Percentiles rank a stretch among this genome's conserved stretches.
Conservation (phyloP, 2,113 vertebrate species). For the Antechinus stuartii region DNA sequence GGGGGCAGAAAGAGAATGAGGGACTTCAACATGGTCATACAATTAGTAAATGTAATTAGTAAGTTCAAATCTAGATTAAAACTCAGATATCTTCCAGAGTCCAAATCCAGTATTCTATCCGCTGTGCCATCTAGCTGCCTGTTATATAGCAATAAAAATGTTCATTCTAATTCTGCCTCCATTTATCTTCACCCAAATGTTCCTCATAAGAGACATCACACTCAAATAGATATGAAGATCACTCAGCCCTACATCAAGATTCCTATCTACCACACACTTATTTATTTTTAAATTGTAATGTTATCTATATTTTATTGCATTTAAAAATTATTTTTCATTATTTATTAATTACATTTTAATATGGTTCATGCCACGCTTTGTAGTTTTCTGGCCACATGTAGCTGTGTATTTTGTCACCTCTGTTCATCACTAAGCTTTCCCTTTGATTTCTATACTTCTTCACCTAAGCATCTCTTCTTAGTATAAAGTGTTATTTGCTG, state of each 20-base stretch:
- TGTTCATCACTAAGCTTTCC: neutral
- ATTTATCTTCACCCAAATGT: neutral
- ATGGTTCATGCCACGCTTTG: neutral
- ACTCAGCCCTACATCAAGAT: neutral
- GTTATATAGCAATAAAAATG: neutral
- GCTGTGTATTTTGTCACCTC: neutral
- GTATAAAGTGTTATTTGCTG: neutral
- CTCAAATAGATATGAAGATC: neutral
- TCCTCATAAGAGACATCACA: neutral
- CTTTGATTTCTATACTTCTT: neutral
- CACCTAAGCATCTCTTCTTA: neutral
- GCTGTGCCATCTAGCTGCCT: neutral
- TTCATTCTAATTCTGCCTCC: neutral
- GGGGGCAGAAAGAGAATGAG: neutral
- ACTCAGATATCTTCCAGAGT: neutral
- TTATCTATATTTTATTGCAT: neutral
- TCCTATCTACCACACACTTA: neutral
- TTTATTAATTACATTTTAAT: neutral
- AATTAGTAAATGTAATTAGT: neutral
- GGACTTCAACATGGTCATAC: neutral
- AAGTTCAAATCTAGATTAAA: neutral
- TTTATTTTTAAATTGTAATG: neutral
- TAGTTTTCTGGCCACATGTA: neutral
- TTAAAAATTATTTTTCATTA: neutral
- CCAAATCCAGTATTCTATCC: neutral